Evolutionary conservation across 1,140 invertebrate genomes (phyloP), one percentile per base, ranked within the genome.

Genomic region (Drosophila lacertosa): DNA sequence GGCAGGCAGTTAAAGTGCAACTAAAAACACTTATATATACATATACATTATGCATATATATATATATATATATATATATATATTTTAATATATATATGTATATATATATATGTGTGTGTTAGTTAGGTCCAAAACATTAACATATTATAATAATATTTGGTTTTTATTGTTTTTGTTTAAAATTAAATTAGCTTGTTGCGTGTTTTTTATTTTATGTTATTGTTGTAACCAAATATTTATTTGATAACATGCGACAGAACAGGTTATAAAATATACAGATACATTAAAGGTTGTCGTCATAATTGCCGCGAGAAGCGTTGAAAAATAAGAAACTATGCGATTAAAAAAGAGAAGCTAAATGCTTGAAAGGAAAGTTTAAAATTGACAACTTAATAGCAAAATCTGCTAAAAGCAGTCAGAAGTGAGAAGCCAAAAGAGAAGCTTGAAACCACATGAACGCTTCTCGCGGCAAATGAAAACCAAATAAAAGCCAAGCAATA

Each of bases 101-200:
- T 51, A 59, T 60, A 59, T 57, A 67, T 42, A 13, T 35, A 10
- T 37, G 24, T 62, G 24, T 57, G 62, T 44, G 47, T 58, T 74
- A 74, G 71, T 74, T 74, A 74, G 71, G 71, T 62, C 54, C 48
- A 70, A 70, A 74, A 16, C 53, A 59, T 39, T 32, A 39, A 44
- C 24, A 60, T 20, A 65, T 57, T 26, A n/a, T n/a, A 51, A 54
- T 40, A 26, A 40, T 22, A 35, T 57, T 73, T 73, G 40, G 13
- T 15, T 47, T 66, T 54, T 24, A 59, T 70, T 54, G 40, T 37
- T 59, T 60, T 70, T 64, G 40, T 74, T 74, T 42, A 55, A 26
- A 51, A 7, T 54, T 29, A 48, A 33, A 15, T 64, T 70, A 32
- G 60, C 60, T 68, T 72, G 63, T 72, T 67, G 54, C 37, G 45